Conservation (phyloP, 2,113 vertebrate genomes). For the Sterrhoptilus dennistouni region DNA sequence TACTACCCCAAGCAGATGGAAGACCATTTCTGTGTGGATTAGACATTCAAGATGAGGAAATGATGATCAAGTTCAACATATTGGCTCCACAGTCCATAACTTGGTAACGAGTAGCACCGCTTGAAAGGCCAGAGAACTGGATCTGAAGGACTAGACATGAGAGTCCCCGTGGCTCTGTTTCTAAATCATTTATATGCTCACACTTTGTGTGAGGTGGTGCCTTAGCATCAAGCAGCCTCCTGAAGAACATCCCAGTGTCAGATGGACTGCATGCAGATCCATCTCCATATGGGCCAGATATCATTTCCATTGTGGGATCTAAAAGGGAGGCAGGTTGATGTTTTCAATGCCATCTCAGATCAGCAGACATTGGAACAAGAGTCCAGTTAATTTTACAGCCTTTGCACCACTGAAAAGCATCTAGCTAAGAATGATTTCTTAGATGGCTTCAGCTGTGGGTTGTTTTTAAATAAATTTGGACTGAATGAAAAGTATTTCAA, state of each 20-base stretch:
- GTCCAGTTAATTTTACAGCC: not conserved
- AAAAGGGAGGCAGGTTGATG: not conserved
- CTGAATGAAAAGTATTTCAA: not conserved
- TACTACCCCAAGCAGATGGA: not conserved
- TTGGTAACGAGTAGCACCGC: not conserved
- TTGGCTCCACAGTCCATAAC: accelerated
- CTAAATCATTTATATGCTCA: not conserved
- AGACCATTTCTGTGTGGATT: not conserved
- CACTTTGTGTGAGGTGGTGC: not conserved
- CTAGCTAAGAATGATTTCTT: not conserved
- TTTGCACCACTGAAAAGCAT: not conserved
- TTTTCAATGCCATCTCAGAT: not conserved
- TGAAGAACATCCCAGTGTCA: not conserved
- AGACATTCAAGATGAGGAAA: not conserved
- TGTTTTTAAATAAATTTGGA: not conserved
- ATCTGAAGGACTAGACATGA: not conserved
- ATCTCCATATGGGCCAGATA: not conserved
- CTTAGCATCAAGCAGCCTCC: not conserved
- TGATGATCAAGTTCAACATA: not conserved
- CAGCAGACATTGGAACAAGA: not conserved
- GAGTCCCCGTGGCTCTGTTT: not conserved
- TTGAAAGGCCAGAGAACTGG: not conserved
- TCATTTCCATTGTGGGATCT: not conserved
- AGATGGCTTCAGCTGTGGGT: not conserved
- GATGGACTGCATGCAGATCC: not conserved